phyloP scores from a whole-genome alignment of 1,140 invertebrate species.

The Whitmania pigra region DNA sequence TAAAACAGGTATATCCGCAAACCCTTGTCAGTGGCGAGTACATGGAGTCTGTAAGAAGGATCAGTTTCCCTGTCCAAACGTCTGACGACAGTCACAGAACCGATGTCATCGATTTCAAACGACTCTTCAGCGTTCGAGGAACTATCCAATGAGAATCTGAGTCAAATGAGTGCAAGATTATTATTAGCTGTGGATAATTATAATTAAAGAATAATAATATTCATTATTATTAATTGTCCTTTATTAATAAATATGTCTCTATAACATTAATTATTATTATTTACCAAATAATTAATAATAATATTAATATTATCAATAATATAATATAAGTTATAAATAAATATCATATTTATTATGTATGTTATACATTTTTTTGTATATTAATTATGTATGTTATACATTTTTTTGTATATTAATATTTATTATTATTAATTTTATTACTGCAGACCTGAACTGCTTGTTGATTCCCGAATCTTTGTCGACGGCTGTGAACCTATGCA shows the following conservation, averaged over 20 bases:
- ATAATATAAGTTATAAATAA: no score
- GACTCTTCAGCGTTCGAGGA: neutral
- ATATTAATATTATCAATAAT: no score
- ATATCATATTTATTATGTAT: no score
- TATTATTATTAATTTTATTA: neutral
- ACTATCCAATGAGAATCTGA: neutral
- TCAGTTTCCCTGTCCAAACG: conserved; percentile 17
- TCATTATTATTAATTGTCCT: neutral
- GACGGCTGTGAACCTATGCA: conserved; percentile 82
- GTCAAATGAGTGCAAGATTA: neutral
- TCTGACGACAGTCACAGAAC: conserved; percentile 16
- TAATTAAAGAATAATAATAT: neutral
- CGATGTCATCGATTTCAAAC: conserved; percentile 3
- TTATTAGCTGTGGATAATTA: no score
- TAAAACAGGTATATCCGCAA: neutral
- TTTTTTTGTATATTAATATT: neutral
- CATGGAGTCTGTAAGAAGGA: conserved; percentile 11
- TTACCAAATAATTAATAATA: no score
- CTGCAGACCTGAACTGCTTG: conserved; percentile 47
- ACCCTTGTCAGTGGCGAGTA: conserved; percentile 24
- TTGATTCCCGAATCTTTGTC: conserved; percentile 68
- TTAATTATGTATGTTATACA: neutral
- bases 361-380: neutral
- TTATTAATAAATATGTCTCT: no score
- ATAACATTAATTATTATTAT: conserved; percentile 8